Evolutionary conservation across 2,113 vertebrate genomes (phyloP).

Genomic region (Spizaetus ornatus): DNA sequence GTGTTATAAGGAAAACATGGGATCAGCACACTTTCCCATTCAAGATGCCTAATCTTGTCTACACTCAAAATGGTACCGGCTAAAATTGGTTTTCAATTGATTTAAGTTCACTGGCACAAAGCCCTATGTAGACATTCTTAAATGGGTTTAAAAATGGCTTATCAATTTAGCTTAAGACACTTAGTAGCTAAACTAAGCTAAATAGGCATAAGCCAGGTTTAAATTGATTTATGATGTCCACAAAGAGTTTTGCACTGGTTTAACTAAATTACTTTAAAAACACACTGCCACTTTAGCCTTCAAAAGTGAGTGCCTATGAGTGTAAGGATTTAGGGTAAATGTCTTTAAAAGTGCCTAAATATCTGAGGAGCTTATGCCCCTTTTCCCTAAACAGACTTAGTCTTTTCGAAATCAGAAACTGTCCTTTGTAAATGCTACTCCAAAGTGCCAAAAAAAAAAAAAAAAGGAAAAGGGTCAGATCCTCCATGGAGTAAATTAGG

Average conservation of each 20-base stretch:
- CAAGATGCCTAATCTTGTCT: slow-evolving; percentile 58
- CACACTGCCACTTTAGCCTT: slow-evolving; percentile 55
- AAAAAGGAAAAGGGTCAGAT: neutral
- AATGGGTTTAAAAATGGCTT: slow-evolving; percentile 70
- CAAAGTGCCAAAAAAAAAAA: neutral
- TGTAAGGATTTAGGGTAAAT: slow-evolving; percentile 57
- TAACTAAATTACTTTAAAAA: slow-evolving; percentile 70
- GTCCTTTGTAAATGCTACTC: slow-evolving; percentile 5
- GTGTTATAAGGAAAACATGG: neutral
- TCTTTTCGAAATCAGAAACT: slow-evolving; percentile 13
- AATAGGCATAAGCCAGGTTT: slow-evolving; percentile 67
- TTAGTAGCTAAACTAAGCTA: slow-evolving; percentile 69
- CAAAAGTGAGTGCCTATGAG: slow-evolving; percentile 40
- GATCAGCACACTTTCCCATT: slow-evolving; percentile 34
- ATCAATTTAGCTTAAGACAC: slow-evolving; percentile 70
- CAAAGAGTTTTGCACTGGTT: slow-evolving; percentile 69
- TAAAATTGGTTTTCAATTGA: slow-evolving; percentile 66
- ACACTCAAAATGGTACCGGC: slow-evolving; percentile 35
- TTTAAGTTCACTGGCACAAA: slow-evolving; percentile 66
- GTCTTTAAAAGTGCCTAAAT: slow-evolving; percentile 61
- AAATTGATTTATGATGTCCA: slow-evolving; percentile 70
- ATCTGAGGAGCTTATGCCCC: slow-evolving; percentile 44
- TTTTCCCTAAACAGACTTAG: slow-evolving; percentile 28
- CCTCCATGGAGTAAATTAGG: neutral
- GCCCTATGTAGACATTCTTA: slow-evolving; percentile 63